Evolutionary conservation across 2,888 invertebrate species (phyloP).

Genomic region (Campoplex nolae): DNA sequence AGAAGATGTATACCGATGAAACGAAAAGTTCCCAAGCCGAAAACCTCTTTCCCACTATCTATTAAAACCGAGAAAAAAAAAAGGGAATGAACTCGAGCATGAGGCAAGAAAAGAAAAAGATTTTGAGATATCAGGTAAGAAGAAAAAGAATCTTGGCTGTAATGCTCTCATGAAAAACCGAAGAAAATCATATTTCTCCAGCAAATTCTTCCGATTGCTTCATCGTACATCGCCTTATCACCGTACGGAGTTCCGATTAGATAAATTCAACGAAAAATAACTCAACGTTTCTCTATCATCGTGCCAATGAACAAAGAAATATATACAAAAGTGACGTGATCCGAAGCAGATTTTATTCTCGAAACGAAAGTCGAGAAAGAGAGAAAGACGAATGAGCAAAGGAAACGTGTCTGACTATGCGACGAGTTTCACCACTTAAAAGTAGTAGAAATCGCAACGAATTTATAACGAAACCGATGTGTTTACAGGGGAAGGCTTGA

Average conservation of each 20-base stretch:
- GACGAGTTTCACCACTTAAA: constrained; percentile 70
- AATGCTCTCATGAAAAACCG: background rate
- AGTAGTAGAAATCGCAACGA: background rate
- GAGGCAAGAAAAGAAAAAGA: background rate
- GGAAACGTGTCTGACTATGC: constrained; percentile 64
- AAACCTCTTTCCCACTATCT: background rate
- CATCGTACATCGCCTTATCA: background rate
- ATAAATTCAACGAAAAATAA: background rate
- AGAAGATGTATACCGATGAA: constrained; percentile 47
- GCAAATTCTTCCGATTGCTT: background rate
- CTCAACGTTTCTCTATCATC: background rate
- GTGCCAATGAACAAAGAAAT: background rate
- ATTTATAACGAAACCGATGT: background rate
- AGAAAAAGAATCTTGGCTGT: background rate
- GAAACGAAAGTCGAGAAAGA: background rate
- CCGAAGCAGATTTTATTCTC: background rate
- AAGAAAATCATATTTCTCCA: background rate
- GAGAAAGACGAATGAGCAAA: constrained; percentile 24
- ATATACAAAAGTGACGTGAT: background rate
- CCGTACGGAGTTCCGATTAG: background rate
- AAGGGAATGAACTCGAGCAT: constrained; percentile 29
- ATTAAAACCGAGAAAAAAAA: constrained; percentile 38
- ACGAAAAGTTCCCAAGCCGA: constrained; percentile 18
- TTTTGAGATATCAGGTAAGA: background rate
- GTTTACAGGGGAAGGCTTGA: constrained; percentile 44